Percentiles rank a stretch among this genome's conserved stretches.
Evolutionary conservation across 1,140 invertebrate genomes (phyloP).

Genomic region (Drosophila miranda): DNA sequence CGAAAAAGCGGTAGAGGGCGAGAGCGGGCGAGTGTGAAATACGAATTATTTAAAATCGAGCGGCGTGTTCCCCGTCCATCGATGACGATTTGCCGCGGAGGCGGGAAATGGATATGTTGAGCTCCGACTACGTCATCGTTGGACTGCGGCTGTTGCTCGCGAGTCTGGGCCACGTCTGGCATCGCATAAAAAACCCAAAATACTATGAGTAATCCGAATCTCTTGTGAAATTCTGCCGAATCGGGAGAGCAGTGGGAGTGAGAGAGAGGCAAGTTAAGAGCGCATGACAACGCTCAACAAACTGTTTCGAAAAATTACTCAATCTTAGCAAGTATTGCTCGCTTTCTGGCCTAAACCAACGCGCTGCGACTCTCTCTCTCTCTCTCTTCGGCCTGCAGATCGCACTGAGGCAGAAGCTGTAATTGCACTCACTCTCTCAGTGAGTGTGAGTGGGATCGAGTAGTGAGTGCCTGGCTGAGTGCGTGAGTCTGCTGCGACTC

Average conservation of each 20-base stretch:
- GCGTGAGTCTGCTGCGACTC: constrained; percentile 11
- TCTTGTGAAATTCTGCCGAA: constrained; percentile 75
- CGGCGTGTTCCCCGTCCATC: neutral
- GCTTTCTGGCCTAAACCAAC: too few relatives aligned
- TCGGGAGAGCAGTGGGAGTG: constrained; percentile 14
- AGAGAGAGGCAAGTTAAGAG: neutral
- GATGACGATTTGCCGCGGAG: too few relatives aligned
- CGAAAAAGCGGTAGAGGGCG: neutral
- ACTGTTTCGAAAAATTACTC: constrained; percentile 30
- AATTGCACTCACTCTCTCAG: constrained; percentile 35
- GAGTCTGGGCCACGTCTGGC: constrained; percentile 22
- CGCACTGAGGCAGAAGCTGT: constrained; percentile 1
- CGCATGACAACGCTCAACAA: constrained; percentile 47
- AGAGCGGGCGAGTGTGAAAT: neutral
- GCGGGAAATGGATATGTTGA: too few relatives aligned
- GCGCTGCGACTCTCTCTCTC: too few relatives aligned
- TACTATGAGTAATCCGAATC: constrained; percentile 70
- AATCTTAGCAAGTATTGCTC: constrained; percentile 4
- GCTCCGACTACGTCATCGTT: constrained; percentile 10
- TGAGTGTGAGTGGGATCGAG: constrained; percentile 7
- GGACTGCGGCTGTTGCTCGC: constrained; percentile 7
- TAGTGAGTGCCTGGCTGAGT: constrained; percentile 18
- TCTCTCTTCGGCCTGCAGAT: too few relatives aligned
- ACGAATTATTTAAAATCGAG: neutral
- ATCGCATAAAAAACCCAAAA: constrained; percentile 56